Conservation (phyloP, 2,888 invertebrate species). For the Pandemis heparana region DNA sequence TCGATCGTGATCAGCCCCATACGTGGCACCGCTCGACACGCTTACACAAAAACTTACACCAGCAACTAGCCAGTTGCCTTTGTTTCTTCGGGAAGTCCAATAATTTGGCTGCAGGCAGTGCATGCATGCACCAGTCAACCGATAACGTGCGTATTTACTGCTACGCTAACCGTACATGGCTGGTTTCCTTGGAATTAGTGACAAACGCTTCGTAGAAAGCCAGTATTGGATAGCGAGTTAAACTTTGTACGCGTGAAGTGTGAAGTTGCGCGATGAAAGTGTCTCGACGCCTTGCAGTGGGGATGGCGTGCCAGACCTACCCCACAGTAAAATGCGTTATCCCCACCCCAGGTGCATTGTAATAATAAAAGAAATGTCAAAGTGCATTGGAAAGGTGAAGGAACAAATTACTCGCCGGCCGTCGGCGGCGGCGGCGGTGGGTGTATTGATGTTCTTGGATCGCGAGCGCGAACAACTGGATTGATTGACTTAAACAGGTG, state of each 20-base stretch:
- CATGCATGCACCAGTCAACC: conserved; percentile 46
- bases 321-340: conserved; percentile 70
- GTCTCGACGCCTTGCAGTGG: conserved; percentile 64
- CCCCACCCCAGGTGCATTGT: conserved; percentile 60
- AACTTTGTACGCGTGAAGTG: conserved; percentile 26
- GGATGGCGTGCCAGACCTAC: conserved; percentile 73
- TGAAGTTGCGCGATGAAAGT: conserved; percentile 53
- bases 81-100: conserved; percentile 72
- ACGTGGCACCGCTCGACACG: neutral
- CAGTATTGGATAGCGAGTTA: conserved; percentile 51
- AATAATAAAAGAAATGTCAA: conserved; percentile 53
- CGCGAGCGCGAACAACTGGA: neutral
- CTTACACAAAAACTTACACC: conserved; percentile 4
- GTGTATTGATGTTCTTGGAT: neutral
- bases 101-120: conserved; percentile 69
- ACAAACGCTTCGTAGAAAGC: neutral
- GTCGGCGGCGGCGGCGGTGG: conserved; percentile 16
- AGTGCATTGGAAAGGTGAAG: conserved; percentile 42
- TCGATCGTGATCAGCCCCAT: neutral
- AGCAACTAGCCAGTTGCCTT: conserved; percentile 60
- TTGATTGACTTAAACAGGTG: too few species aligned
- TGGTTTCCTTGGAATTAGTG: conserved; percentile 6
- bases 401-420: conserved; percentile 42
- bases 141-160: neutral
- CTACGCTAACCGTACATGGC: conserved; percentile 50